Evolutionary conservation across 2,888 invertebrate genomes (phyloP).

Genomic region (Morpho helenor): DNA sequence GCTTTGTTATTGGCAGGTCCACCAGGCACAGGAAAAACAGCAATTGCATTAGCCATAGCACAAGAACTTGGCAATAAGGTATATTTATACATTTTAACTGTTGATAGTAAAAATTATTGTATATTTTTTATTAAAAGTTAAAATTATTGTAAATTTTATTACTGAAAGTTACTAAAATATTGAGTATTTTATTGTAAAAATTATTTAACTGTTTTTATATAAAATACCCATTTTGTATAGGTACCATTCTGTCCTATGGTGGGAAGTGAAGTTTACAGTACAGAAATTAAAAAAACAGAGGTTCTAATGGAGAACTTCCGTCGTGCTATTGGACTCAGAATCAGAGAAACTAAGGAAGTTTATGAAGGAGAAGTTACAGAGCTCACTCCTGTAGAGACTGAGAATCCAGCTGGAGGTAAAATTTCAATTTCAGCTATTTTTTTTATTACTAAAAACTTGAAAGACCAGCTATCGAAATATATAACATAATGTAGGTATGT

Average conservation of each 20-base stretch:
- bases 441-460: too few relatives aligned
- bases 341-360: conserved; percentile 98
- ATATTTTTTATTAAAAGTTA: too few relatives aligned
- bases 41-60: conserved; percentile 97
- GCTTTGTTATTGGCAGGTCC: conserved; percentile 97
- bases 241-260: conserved; percentile 97
- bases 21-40: conserved; percentile 98
- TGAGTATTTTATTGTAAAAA: too few relatives aligned
- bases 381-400: conserved; percentile 97
- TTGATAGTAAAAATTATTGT: too few relatives aligned
- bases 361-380: conserved; percentile 99
- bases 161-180: not conserved
- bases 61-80: conserved; percentile 97
- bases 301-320: conserved; percentile 99
- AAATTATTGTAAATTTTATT: too few relatives aligned
- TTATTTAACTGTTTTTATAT: too few relatives aligned
- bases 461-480: too few relatives aligned
- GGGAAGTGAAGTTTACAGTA: conserved; percentile 96
- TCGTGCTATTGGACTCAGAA: conserved; percentile 96
- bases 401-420: conserved; percentile 94
- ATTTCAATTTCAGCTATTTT: not conserved
- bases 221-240: conserved; percentile 32
- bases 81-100: not conserved
- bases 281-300: conserved; percentile 99
- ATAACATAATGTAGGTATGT: too few relatives aligned